Base-by-base conservation (phyloP, 2,888 invertebrate species). In the Cataglyphis livida region DNA sequence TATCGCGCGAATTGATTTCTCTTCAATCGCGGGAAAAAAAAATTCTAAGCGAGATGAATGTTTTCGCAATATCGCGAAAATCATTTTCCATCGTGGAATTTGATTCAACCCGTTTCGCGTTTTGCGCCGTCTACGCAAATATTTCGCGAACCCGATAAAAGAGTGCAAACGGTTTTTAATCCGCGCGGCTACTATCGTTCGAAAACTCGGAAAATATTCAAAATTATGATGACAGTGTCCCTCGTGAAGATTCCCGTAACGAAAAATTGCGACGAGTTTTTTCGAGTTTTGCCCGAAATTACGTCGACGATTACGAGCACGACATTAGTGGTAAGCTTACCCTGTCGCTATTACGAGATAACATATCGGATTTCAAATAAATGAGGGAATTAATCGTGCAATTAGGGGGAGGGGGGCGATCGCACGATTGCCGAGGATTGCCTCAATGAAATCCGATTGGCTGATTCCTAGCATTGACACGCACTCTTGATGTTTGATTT, bases 281-380 rank as follows among this genome's bases (percentile, higher is more conserved):
- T n/a, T 7, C n/a, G n/a, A n/a, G 0, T 51, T n/a, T n/a, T 18
- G 21, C 3, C 0, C 48, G 74, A 70, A 62, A 61, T 66, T 59
- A 62, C 12, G 12, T 41, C 70, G 65, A 35, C 66, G 54, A 74
- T 70, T 28, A 28, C 61, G 57, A 21, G 10, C 12, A 7, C 25
- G 59, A 44, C 44, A 48, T 44, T 44, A 59, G 70, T 44, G 78
- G 65, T 59, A 44, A 78, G 44, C 54, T 54, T 21, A 12, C 74
- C 6, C 32, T 62, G 71, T 62, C 41, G 61, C n/a, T 57, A 66
- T 82, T 84, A 70, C 65, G 76, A 73, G 76, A 79, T 68, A 85
- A 84, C 82, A 66, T 74, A 84, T 86, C 74, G 71, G 70, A 59
- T 81, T 73, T 81, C 86, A 64, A 78, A 84, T 84, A 82, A 87